A percentile compares a stretch with the other conserved stretches of the same genome.
phyloP scores from a whole-genome alignment of 2,888 invertebrate genomes.

The Augiades crinisus region DNA sequence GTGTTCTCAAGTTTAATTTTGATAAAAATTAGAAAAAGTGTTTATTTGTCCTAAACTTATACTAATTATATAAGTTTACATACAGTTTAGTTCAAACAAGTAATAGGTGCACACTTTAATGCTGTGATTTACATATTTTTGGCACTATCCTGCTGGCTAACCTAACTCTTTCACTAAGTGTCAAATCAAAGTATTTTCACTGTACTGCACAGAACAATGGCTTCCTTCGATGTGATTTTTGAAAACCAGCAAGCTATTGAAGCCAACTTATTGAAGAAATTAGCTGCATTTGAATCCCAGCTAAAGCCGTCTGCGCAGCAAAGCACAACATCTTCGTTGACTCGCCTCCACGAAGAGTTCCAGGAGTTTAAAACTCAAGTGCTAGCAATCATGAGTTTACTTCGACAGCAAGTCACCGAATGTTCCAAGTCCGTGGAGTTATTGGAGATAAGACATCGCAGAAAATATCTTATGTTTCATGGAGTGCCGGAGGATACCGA shows the following conservation, averaged over 20 bases:
- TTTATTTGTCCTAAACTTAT: too few relatives aligned
- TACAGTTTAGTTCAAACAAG: too few relatives aligned
- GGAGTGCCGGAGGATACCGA: neutral
- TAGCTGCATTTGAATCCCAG: neutral
- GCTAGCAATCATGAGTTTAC: neutral
- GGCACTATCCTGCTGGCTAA: neutral
- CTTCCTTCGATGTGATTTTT: neutral
- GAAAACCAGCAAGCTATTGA: neutral
- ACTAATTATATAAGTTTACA: too few relatives aligned
- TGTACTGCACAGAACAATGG: neutral
- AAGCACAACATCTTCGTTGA: too few relatives aligned
- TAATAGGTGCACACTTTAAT: too few relatives aligned
- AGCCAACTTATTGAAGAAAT: neutral
- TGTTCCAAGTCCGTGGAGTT: neutral
- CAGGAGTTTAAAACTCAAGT: neutral
- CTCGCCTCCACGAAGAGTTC: neutral
- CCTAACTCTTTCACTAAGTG: too few relatives aligned
- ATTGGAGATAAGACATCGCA: neutral
- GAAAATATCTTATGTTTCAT: neutral
- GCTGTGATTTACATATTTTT: too few relatives aligned
- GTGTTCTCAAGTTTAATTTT: too few relatives aligned
- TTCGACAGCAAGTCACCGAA: neutral
- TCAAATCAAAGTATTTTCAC: too few relatives aligned
- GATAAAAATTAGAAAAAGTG: too few relatives aligned
- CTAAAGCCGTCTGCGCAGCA: neutral